Evolutionary conservation across 2,113 vertebrate genomes (phyloP), one percentile per base, ranked within the genome.

Genomic region (Meles meles): DNA sequence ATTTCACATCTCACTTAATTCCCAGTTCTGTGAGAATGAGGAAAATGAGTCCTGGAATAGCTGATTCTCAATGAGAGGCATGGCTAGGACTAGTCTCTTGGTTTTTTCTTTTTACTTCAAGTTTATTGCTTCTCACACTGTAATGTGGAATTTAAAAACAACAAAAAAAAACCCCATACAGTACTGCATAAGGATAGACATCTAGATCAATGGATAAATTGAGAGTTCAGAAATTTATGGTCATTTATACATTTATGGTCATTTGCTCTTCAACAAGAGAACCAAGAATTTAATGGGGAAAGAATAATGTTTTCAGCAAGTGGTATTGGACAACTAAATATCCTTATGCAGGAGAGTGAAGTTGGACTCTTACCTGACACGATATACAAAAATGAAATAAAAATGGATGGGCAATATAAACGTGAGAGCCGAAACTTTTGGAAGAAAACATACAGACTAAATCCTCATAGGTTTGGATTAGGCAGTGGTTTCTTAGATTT

Each of bases 1-100:
- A 71, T 76, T 92, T 96, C 13, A 71, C 23, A 84, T 88, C 11
- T 93, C 31, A 37, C n/a, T 86, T 81, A 79, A 84, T 80, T 96
- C 6, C 65, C 59, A 90, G 0, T 65, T 97, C 17, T 83, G 39
- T 63, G 8, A 52, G 34, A 76, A 31, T 72, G 25, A 83, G 44
- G 67, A 87, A 96, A 72, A 90, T 89, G 34, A 80, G 34, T 81
- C 25, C 88, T 88, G 87, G 15, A 42, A 71, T 83, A 87, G 39
- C 11, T 52, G 10, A 82, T 91, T 85, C 15, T 37, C 29, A 42
- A 42, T 20, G 47, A 77, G 13, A 91, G 84, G 23, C 29, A 61
- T 55, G 87, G 63, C 55, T 90, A 7, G 37, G 44, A 88, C 69
- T 88, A 76, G 59, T 34, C 31, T 1, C 47, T 42, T 74, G 25